A percentile compares a stretch with the other conserved stretches of the same genome.
Conservation (phyloP, 2,888 invertebrate genomes). For the Ochlodes sylvanus region DNA sequence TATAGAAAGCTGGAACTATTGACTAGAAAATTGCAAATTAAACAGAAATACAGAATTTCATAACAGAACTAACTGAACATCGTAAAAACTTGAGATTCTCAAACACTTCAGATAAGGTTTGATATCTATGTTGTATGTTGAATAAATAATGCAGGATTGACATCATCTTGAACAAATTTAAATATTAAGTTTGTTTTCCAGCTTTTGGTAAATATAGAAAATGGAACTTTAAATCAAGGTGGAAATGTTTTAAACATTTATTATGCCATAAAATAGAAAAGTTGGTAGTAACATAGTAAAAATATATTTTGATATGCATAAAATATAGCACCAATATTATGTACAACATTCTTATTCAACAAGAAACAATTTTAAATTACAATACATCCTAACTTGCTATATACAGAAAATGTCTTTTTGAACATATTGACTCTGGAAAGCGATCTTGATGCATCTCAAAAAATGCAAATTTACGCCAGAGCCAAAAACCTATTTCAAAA, state of each 20-base stretch:
- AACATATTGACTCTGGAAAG: no score
- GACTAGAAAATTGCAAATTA: no score
- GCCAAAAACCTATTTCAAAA: no score
- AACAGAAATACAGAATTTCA: no score
- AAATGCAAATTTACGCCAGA: no score
- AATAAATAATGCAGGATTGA: background rate
- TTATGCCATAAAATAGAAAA: background rate
- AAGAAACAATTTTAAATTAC: slow-evolving; percentile 3
- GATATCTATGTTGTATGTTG: background rate
- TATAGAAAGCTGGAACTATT: no score
- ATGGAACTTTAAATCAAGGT: background rate
- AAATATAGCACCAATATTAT: slow-evolving; percentile 57
- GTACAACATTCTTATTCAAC: slow-evolving; percentile 44
- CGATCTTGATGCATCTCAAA: no score
- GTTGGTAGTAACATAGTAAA: slow-evolving; percentile 9
- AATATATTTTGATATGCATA: slow-evolving; percentile 42
- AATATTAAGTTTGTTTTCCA: background rate
- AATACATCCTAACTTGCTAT: background rate
- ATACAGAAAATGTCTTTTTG: background rate
- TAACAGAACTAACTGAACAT: no score
- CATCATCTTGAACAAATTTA: background rate
- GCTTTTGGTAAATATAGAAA: background rate
- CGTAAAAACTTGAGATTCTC: background rate
- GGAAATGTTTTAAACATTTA: background rate
- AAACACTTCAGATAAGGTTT: background rate